Evolutionary conservation across 2,113 vertebrate species (phyloP).

Genomic region (Sebastes fasciatus): DNA sequence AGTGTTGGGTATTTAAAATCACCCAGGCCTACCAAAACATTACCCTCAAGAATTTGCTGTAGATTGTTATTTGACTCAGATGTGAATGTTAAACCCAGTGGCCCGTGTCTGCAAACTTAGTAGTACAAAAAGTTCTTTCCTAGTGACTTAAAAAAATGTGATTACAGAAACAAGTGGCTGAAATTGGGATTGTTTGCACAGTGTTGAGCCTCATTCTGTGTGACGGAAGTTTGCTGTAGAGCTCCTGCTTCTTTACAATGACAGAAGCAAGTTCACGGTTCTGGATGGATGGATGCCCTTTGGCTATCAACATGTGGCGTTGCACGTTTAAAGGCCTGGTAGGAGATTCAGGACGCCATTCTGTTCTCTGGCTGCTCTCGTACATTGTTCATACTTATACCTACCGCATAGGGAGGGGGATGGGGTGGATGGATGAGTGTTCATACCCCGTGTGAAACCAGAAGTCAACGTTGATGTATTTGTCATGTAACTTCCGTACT

Average conservation of each 20-base stretch:
- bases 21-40: constrained; percentile 55
- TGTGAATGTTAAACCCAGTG: constrained; percentile 29
- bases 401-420: no score
- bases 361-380: no score
- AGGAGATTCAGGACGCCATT: constrained; percentile 9
- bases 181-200: neutral
- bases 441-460: no score
- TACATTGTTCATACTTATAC: no score
- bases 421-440: no score
- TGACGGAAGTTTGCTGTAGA: neutral
- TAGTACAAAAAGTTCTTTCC: neutral
- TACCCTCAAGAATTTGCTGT: constrained; percentile 36
- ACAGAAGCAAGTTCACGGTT: neutral
- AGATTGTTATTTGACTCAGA: constrained; percentile 22
- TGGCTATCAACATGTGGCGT: neutral
- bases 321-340: neutral
- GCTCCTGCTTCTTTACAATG: neutral
- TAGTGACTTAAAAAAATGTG: neutral
- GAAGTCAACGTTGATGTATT: no score
- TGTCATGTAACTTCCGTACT: no score
- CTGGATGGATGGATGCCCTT: neutral
- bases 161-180: neutral
- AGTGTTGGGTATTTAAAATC: constrained; percentile 52
- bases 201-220: neutral
- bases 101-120: constrained; percentile 1